Base-by-base conservation (phyloP, 35 echinoderm and acorn worm genomes). In the Apostichopus parvimensis region DNA sequence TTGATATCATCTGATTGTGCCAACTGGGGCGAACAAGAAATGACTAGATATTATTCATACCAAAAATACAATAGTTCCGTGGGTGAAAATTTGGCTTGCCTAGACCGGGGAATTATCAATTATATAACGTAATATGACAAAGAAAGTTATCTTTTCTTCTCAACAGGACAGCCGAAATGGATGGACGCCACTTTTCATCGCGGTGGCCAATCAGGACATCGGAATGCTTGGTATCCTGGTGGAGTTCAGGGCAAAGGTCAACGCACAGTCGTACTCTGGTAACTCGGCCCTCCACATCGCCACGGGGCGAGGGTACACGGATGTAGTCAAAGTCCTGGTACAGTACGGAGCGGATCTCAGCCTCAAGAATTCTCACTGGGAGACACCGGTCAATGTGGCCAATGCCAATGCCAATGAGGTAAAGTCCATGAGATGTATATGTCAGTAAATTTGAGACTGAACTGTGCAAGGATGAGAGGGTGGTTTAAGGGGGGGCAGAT, bases 261-360 rank as follows among this genome's bases (percentile, higher is more conserved):
- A 99, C 57, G 88, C 88, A 13, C 97, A 99, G 82, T 99, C 97
- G 0, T 99, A 99, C 83, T 99, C 97, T 14, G 97, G 97, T 20
- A 99, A 99, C 91, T 96, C 97, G 57, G 97, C 95, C 28, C 89
- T 99, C 6, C 97, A 99, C 83, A 93, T 99, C 1, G 97, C 97
- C 1, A 99, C 95, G 4, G 97, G 97, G 20, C 86, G 97, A 61
- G 97, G 97, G 14, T 96, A 91, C 76, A 96, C 95, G 6, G 95
- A 95, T 45, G 90, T 99, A 10, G 97, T 99, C 4, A 90, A 93
- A 54, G 73, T 93, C 13, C 81, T 99, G 25, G 91, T 99, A 54
- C 93, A 93, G 13, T 95, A 94, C 82, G 97, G 97, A 8, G 97
- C 97, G 7, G 97, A 99, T 77, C 95, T 99, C 89, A 99, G 97